These are phyloP conservation scores for Agonum fuliginosum DNA, from an alignment of 2,888 invertebrate species.

Conservation along the genomic window DNA sequence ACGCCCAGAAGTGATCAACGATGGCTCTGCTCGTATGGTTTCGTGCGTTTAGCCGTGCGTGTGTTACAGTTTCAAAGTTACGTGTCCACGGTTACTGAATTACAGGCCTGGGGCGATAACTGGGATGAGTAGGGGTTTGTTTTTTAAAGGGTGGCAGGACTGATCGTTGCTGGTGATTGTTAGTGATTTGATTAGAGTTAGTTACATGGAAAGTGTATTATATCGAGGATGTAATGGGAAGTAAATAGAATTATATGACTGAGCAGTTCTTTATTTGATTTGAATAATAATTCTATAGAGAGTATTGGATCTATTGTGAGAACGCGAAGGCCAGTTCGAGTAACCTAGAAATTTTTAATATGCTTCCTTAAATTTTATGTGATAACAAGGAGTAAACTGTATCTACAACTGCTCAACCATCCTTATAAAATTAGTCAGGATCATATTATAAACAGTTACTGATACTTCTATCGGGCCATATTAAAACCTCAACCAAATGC, in stretches of 20 bases:
- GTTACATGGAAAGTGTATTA: constrained; percentile 40
- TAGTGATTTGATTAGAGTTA: constrained; percentile 35
- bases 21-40: constrained; percentile 21
- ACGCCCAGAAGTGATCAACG: constrained; percentile 35
- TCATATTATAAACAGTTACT: too few species aligned
- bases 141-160: constrained; percentile 35
- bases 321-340: too few species aligned
- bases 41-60: not conserved
- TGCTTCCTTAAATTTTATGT: too few species aligned
- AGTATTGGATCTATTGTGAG: too few species aligned
- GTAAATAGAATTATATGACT: not conserved
- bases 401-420: too few species aligned
- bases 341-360: too few species aligned
- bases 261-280: constrained; percentile 2
- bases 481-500: too few species aligned
- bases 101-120: constrained; percentile 22
- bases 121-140: constrained; percentile 35
- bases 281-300: not conserved
- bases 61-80: constrained; percentile 29
- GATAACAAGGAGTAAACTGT: too few species aligned
- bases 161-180: constrained; percentile 23
- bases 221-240: not conserved
- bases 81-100: constrained; percentile 49
- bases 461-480: too few species aligned
- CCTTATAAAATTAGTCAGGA: too few species aligned